Percentiles rank a stretch among this genome's conserved stretches.
Evolutionary conservation across 2,888 invertebrate species (phyloP).

Genomic region (Leptopterna dolabrata): DNA sequence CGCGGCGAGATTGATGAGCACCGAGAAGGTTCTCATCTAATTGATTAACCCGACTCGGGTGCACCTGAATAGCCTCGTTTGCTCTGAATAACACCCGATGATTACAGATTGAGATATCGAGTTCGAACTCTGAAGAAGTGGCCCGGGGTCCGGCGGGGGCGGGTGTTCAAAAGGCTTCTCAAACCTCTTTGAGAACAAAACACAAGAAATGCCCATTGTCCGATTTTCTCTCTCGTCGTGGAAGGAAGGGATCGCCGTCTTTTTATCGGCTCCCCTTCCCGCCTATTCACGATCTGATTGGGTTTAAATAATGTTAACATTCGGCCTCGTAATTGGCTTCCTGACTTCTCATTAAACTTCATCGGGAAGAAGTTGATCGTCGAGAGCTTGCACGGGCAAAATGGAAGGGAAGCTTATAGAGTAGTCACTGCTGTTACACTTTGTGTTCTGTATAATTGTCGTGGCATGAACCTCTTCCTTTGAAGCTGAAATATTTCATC

Average conservation of each 20-base stretch:
- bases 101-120: conserved; percentile 56
- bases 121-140: conserved; percentile 23
- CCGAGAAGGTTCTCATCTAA: conserved; percentile 50
- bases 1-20: conserved; percentile 43
- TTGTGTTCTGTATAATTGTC: neutral
- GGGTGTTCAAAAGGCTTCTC: conserved; percentile 4
- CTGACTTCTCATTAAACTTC: conserved; percentile 31
- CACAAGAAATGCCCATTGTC: conserved; percentile 50
- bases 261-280: neutral
- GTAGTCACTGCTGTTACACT: neutral
- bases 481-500: too few species aligned
- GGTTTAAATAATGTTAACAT: conserved; percentile 48
- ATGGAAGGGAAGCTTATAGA: neutral
- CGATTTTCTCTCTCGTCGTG: conserved; percentile 36
- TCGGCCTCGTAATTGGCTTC: conserved; percentile 41
- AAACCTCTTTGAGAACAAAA: conserved; percentile 28
- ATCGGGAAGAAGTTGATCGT: neutral
- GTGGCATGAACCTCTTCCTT: too few species aligned
- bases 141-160: neutral
- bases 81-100: conserved; percentile 55
- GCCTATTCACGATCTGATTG: conserved; percentile 43
- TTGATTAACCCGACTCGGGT: conserved; percentile 48
- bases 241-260: neutral
- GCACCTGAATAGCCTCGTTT: conserved; percentile 55
- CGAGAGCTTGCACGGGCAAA: neutral